Base-by-base conservation (phyloP, 1,140 invertebrate genomes). In the Antheraea pernyi region DNA sequence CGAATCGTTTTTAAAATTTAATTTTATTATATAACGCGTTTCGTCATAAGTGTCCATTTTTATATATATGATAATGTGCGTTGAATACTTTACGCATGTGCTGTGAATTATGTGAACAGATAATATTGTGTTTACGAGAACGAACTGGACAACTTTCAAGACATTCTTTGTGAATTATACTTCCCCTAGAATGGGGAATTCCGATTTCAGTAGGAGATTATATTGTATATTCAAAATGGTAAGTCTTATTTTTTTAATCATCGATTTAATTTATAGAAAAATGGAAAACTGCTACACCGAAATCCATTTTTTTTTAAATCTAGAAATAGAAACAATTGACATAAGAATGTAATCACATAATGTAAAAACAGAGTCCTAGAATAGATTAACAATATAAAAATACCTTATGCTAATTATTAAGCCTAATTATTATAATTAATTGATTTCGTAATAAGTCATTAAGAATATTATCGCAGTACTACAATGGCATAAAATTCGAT, bases 41-140 rank as follows among this genome's bases (percentile, higher is more conserved):
- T 81, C 73, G 79, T 69, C 66, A 74, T 11, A 59, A 68, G 77
- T 39, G 48, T 73, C 76, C 76, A 79, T 86, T 80, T 76, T 70
- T 71, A 64, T 68, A 68, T 70, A 71, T 73, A 68, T 75, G 75
- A 76, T 69, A 71, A 73, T 77, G 76, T 80, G 78, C 69, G 76
- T 74, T 74, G 71, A 65, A 73, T 82, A 71, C 46, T 68, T 59
- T 74, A 42, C 67, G 73, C 64, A 63, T 75, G 75, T 89, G 82
- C 78, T 78, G 85, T 90, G 84, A 84, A 84, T 86, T 70, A 82
- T 86, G 83, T 88, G 84, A 82, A 81, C 73, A 67, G 73, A 77
- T 53, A 80, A 78, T 75, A 75, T 84, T 78, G 77, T 83, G 77
- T 72, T 67, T 48, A 64, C 11, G 11, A 65, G 39, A 68, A 69